Evolutionary conservation across 2,113 vertebrate genomes (phyloP).

Genomic region (Turdus rufiventris): DNA sequence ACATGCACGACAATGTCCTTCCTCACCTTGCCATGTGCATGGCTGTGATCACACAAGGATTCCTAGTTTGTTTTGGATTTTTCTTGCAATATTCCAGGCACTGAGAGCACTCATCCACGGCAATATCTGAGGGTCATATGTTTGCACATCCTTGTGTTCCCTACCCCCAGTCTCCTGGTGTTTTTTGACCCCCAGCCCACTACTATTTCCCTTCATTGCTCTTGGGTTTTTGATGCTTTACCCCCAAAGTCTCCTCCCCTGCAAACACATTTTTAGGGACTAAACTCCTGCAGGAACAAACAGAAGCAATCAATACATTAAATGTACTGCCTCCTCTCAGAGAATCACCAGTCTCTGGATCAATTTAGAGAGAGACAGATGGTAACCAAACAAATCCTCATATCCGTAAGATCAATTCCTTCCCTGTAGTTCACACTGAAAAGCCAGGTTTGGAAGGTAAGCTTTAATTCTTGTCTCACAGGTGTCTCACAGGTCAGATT

Average conservation of each 20-base stretch:
- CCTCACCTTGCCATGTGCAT: neutral
- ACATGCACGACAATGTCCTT: neutral
- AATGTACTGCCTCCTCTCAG: neutral
- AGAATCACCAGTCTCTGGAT: neutral
- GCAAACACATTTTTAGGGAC: neutral
- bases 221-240: neutral
- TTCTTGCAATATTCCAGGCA: neutral
- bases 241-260: neutral
- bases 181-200: neutral
- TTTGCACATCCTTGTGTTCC: neutral
- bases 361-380: neutral
- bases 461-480: neutral
- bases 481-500: neutral
- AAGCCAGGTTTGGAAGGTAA: neutral
- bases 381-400: neutral
- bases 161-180: rapidly evolving
- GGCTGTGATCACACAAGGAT: neutral
- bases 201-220: neutral
- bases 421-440: neutral
- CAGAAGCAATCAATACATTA: neutral
- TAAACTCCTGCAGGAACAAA: neutral
- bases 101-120: neutral
- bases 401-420: neutral
- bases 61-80: neutral
- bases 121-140: neutral